Percentiles rank a stretch among this genome's conserved stretches.
These are phyloP conservation scores for Polydrusus cervinus DNA, from an alignment of 2,888 invertebrate species.

Conservation along the genomic window DNA sequence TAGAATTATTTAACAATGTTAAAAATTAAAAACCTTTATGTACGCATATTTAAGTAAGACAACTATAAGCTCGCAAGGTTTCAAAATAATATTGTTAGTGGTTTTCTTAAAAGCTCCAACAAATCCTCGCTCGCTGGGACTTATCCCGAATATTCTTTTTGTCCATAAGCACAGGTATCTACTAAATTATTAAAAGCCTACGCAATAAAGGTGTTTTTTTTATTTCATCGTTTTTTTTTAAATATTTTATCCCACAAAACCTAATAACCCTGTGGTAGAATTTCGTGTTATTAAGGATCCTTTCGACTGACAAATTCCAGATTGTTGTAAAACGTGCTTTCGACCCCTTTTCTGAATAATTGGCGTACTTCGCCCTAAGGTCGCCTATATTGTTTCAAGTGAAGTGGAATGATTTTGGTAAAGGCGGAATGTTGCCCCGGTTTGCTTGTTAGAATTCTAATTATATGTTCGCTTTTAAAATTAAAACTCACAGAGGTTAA, in stretches of 20 bases:
- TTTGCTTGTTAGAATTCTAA: slow-evolving; percentile 24
- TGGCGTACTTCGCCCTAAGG: slow-evolving; percentile 28
- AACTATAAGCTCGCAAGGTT: too few relatives aligned
- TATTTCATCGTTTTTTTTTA: neutral
- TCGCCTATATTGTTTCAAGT: slow-evolving; percentile 24
- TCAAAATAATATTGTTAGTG: too few relatives aligned
- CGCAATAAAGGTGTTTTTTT: too few relatives aligned
- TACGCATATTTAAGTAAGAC: too few relatives aligned
- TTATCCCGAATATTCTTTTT: too few relatives aligned
- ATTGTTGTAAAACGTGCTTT: slow-evolving; percentile 15
- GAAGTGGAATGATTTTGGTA: slow-evolving; percentile 23
- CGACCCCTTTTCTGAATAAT: slow-evolving; percentile 20
- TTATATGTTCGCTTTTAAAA: slow-evolving; percentile 9
- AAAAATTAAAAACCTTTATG: too few relatives aligned
- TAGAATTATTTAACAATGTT: too few relatives aligned
- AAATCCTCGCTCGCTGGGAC: too few relatives aligned
- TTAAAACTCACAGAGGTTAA: neutral
- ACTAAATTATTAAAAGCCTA: too few relatives aligned
- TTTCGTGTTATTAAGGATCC: neutral
- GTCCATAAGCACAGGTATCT: too few relatives aligned
- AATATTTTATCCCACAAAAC: neutral
- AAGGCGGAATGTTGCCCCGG: neutral
- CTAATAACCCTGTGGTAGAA: neutral
- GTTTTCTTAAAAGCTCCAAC: too few relatives aligned
- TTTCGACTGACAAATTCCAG: slow-evolving; percentile 16